Evolutionary conservation across 2,113 vertebrate genomes (phyloP), one percentile per base, ranked within the genome.

Genomic region (Thunnus maccoyii): DNA sequence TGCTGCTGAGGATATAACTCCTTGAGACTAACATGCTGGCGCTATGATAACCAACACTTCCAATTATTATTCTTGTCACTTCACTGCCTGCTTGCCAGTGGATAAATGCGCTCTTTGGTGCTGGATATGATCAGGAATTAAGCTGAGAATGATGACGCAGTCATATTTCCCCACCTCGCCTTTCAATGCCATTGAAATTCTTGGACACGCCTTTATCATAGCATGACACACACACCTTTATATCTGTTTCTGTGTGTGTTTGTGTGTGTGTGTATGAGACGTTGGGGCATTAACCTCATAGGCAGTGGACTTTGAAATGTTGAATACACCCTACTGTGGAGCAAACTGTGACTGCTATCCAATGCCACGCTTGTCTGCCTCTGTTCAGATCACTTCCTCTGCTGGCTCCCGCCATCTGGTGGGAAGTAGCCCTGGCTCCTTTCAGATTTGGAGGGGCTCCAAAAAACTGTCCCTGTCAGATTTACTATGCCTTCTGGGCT

Each of bases 281-380:
- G 47, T 14, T 54, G 57, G 30, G 51, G 54, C 76, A 61, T 70
- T 73, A 25, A 72, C 22, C 51, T 57, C 65, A 30, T 32, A 62
- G 74, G 63, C 30, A 65, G 27, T 13, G 5, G 69, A 60, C 62
- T 85, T 81, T 72, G 18, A 87, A 86, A 86, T 71, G 57, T 51
- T 74, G 73, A 72, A 67, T 69, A 65, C 61, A 68, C 62, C 76
- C 70, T 27, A 32, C 76, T 73, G 76, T 67, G 73, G 76, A 80
- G 79, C 72, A 81, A 83, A 86, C 69, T 76, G 67, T 72, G 54
- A 78, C 67, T 71, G 72, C 83, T 80, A 44, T 68, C 57, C 72
- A 86, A 86, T 77, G 82, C 72, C 36, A 88, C n/a, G 67, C 88
- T 84, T 88, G 88, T 92, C 88, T 86, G 77, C 74, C 72, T 82